These are phyloP conservation scores for Menura novaehollandiae DNA, from an alignment of 2,113 vertebrate species.

Conservation along the genomic window DNA sequence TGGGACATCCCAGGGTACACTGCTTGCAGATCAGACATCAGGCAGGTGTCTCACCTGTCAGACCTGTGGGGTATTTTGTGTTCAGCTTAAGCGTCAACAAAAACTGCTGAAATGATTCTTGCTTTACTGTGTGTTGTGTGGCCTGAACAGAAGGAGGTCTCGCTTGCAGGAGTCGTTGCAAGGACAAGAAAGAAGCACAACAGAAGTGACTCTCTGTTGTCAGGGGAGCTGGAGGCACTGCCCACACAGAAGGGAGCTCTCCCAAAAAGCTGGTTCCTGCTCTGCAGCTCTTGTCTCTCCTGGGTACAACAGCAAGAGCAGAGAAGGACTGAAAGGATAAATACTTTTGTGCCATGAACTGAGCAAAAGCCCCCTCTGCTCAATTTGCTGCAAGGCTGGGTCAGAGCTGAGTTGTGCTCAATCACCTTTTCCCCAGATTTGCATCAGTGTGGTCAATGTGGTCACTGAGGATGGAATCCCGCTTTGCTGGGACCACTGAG, in stretches of 20 bases:
- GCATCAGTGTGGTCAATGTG: not conserved
- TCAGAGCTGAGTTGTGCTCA: not conserved
- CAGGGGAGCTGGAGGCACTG: not conserved
- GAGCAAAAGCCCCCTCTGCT: not conserved
- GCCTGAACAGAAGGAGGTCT: not conserved
- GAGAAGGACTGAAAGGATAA: not conserved
- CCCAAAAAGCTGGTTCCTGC: not conserved
- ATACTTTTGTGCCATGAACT: not conserved
- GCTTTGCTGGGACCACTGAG: not conserved
- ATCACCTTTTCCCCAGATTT: not conserved
- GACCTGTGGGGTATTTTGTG: not conserved
- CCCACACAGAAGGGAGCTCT: not conserved
- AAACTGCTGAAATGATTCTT: not conserved
- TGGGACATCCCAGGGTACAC: not conserved
- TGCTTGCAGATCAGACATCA: not conserved
- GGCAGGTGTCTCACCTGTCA: not conserved
- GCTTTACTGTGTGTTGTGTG: fast-evolving
- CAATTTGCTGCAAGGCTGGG: not conserved
- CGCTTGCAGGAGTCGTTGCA: not conserved
- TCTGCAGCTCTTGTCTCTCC: not conserved
- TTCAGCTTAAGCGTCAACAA: not conserved
- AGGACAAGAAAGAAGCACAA: not conserved
- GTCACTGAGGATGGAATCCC: not conserved
- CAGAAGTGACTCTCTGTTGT: not conserved
- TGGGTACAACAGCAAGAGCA: not conserved